Evolutionary conservation across 2,113 vertebrate species (phyloP), one percentile per base, ranked within the genome.

Genomic region (Megaptera novaeangliae): DNA sequence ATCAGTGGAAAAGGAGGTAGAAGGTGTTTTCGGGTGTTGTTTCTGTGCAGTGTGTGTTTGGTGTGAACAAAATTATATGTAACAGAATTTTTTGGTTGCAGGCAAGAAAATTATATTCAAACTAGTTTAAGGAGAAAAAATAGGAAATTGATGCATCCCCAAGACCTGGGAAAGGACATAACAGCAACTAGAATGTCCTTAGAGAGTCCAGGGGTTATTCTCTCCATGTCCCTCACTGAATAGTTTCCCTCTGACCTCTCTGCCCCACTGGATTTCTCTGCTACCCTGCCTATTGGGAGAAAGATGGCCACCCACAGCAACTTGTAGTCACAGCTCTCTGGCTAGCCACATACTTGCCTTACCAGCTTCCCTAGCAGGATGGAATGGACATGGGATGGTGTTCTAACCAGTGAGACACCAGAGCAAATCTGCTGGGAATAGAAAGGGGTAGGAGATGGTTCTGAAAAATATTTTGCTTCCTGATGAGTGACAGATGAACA

Each of bases 391-490:
- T n/a, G 41, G 49, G 57, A 3, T 88, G 85, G 36, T 41, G 21
- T 68, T 86, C 55, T 83, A 20, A 64, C 74, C 77, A 39, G 4
- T 21, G 86, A 88, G 49, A 34, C 64, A 8, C 3, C 18, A 27
- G 77, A 39, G 68, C 64, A 90, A 27, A 52, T n/a, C 81, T 39
- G 49, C 71, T 71, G 39, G 49, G 74, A 82, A 49, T 23, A 49
- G 15, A 34, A 21, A 1, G 2, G 64, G n/a, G 15, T 36, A 52
- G 88, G 59, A 87, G 83, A 52, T 34, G 44, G 55, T 68, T 88
- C 66, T 83, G 85, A 57, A 88, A 90, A 86, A 90, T 49, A 55
- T n/a, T 85, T 92, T 68, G 75, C 59, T 88, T 96, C n/a, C 68
- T 36, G n/a, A 10, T 14, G 64, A 68, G 17, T 71, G 80, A 81